Base-by-base conservation (phyloP, 2,888 invertebrate genomes). In the Lutraria lutraria region DNA sequence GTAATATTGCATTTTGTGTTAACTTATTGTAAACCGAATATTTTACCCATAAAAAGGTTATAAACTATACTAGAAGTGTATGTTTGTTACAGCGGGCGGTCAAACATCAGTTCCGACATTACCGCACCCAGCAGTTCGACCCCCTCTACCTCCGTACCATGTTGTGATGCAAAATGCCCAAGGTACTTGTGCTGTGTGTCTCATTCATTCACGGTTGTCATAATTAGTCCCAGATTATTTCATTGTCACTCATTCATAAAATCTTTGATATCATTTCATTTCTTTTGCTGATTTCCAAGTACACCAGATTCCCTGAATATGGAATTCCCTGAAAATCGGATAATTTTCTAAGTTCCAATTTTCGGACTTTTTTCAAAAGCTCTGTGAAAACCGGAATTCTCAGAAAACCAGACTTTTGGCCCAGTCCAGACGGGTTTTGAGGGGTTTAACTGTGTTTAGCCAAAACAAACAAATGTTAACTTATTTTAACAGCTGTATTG, bases 111-210 rank as follows among this genome's bases (percentile, higher is more conserved):
- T 68, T 29, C 85, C 85, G 54, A 76, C 43, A 21, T 56, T 83
- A 80, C 88, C 68, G 21, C 88, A 76, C 87, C 91, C 92, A 79
- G 87, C 91, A 85, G 91, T 92, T 72, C 93, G 96, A 34, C 96
- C 96, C 52, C 95, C 96, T 52, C 94, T 96, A 87, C 96, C 96
- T 87, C 95, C 96, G 25, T 96, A 96, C 93, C 95, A 95, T 90
- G 95, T 95, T 82, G 95, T 95, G 88, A 95, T 95, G 92, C 95
- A 95, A 93, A 96, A 95, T 91, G 91, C 95, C 76, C 93, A 95
- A 94, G 95, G 94, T 95, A 90, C 89, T 87, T 85, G 84, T 89
- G 89, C 85, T 90, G 82, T 86, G 86, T 86, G 83, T 89, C 34
- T 52, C 72, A 84, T 21, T 25, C 63, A n/a, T 25, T 68, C 63